Percentiles rank a stretch among this genome's conserved stretches.
phyloP scores from a whole-genome alignment of 1,140 invertebrate species.

The Orius insidiosus region DNA sequence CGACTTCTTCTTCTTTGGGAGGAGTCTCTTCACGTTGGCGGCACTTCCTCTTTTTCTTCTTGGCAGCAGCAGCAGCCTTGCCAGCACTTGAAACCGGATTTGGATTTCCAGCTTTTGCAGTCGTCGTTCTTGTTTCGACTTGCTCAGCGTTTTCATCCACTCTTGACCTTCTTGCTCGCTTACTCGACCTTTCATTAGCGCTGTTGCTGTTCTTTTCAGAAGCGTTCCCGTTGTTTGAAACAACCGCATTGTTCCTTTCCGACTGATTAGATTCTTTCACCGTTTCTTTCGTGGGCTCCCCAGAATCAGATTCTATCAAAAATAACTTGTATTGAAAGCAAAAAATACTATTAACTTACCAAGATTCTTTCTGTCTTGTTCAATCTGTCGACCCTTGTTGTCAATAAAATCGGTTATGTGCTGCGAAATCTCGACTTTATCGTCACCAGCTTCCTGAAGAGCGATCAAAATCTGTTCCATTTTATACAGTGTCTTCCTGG shows the following conservation, averaged over 20 bases:
- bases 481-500: constrained; percentile 11
- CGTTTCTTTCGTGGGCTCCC: background rate
- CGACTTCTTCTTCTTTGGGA: constrained; percentile 32
- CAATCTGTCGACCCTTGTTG: constrained; percentile 70
- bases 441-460: constrained; percentile 85
- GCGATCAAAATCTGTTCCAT: constrained; percentile 67
- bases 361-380: constrained; percentile 64
- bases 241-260: constrained; percentile 20
- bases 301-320: background rate
- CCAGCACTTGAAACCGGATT: background rate
- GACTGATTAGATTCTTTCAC: background rate
- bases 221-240: background rate
- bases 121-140: constrained; percentile 18
- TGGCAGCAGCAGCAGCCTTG: constrained; percentile 29
- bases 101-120: constrained; percentile 1
- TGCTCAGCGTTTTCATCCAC: constrained; percentile 32
- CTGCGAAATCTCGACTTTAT: constrained; percentile 77
- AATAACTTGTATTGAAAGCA: no score
- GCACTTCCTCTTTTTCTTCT: constrained; percentile 65
- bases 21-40: constrained; percentile 45
- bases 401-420: constrained; percentile 80
- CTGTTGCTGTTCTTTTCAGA: constrained; percentile 1
- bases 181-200: constrained; percentile 38
- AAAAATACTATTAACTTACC: no score
- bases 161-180: constrained; percentile 42